A percentile compares a stretch with the other conserved stretches of the same genome.
phyloP scores from a whole-genome alignment of 2,113 vertebrate genomes.

The Garra rufa region DNA sequence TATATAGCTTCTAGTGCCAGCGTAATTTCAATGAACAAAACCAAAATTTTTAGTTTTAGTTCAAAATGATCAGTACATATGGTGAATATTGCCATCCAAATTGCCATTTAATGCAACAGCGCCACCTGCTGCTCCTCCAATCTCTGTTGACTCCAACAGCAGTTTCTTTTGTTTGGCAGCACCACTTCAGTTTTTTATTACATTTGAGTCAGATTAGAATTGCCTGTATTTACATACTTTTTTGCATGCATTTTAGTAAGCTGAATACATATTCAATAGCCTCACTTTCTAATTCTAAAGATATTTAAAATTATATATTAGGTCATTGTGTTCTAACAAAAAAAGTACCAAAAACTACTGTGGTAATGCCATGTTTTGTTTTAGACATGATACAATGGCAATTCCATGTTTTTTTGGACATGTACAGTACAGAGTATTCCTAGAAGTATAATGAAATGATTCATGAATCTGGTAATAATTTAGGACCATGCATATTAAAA shows the following conservation, averaged over 20 bases:
- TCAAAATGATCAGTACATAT: not conserved
- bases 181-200: not conserved
- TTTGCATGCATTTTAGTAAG: not conserved
- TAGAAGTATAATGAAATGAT: not conserved
- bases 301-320: not conserved
- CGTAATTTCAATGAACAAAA: not conserved
- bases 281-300: not conserved
- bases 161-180: not conserved
- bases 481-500: not conserved
- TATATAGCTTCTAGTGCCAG: not conserved
- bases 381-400: conserved; percentile 11
- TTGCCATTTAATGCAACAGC: conserved; percentile 18
- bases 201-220: not conserved
- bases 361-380: not conserved
- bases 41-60: not conserved
- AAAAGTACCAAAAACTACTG: conserved; percentile 11
- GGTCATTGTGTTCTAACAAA: not conserved
- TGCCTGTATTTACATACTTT: not conserved
- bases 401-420: not conserved
- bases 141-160: not conserved
- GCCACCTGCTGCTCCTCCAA: not conserved
- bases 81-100: too few species aligned
- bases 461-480: not conserved
- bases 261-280: not conserved
- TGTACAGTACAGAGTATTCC: conserved; percentile 1